These are phyloP conservation scores for Thermophis baileyi DNA, from an alignment of 2,113 vertebrate genomes.

Conservation along the genomic window DNA sequence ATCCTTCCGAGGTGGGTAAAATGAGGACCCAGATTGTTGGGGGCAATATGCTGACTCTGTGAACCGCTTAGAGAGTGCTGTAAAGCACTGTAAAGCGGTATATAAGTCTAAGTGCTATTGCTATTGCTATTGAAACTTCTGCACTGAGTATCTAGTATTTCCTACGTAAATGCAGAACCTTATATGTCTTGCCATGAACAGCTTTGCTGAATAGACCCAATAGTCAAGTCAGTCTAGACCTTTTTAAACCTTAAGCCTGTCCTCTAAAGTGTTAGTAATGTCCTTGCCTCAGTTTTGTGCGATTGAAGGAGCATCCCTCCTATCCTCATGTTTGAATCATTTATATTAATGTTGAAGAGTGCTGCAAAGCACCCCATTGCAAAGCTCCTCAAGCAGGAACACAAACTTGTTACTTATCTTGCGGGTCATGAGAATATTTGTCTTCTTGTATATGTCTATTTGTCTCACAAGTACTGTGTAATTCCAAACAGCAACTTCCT, in stretches of 20 bases:
- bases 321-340: background rate
- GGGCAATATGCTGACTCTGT: too few relatives aligned
- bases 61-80: too few relatives aligned
- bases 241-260: background rate
- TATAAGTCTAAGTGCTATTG: too few relatives aligned
- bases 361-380: background rate
- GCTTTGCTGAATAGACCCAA: background rate
- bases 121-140: too few relatives aligned
- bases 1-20: too few relatives aligned
- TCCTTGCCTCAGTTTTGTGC: background rate
- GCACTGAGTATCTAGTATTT: background rate
- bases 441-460: background rate
- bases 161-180: background rate
- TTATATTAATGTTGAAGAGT: background rate
- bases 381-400: background rate
- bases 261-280: background rate
- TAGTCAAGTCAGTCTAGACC: background rate
- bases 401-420: background rate
- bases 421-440: background rate
- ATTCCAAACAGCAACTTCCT: background rate
- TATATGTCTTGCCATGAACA: background rate
- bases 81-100: too few relatives aligned
- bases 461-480: background rate
- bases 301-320: background rate
- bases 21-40: too few relatives aligned